Evolutionary conservation across 2,797 vertebrate species (phyloP).

Genomic region (Limosa lapponica): DNA sequence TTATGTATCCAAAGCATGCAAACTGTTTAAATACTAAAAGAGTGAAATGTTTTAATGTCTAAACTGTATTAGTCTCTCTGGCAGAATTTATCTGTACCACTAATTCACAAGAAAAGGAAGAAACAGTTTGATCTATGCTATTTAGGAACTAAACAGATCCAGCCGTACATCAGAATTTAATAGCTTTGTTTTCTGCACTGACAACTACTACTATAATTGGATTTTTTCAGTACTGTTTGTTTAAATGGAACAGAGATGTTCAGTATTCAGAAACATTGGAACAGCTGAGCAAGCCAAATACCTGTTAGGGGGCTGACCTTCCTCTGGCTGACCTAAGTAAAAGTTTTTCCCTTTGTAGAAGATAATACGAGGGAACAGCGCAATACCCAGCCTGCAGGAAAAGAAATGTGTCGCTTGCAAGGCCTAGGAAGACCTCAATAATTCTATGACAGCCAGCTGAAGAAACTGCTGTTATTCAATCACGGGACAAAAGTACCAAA

Average conservation of each 20-base stretch:
- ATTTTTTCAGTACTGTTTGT: not conserved
- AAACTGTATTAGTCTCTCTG: not conserved
- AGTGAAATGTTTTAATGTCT: not conserved
- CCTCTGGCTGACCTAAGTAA: not conserved
- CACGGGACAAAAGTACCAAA: accelerated
- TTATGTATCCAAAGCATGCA: not conserved
- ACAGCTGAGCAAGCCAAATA: not conserved
- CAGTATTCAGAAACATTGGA: not conserved
- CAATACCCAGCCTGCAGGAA: not conserved
- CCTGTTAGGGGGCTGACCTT: not conserved
- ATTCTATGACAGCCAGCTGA: not conserved
- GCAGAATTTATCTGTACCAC: not conserved
- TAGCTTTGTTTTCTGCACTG: conserved; percentile 3
- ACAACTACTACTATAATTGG: not conserved
- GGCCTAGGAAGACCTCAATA: not conserved
- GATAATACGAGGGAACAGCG: not conserved
- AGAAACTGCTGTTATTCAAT: not conserved
- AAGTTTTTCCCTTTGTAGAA: not conserved
- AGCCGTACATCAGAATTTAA: not conserved
- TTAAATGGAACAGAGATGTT: not conserved
- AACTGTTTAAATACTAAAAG: not conserved
- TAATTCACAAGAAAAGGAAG: not conserved
- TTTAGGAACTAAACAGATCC: not conserved
- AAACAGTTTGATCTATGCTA: not conserved
- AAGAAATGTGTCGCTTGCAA: not conserved